phyloP scores from a whole-genome alignment of 2,888 invertebrate species.

The Macrophya alboannulata region DNA sequence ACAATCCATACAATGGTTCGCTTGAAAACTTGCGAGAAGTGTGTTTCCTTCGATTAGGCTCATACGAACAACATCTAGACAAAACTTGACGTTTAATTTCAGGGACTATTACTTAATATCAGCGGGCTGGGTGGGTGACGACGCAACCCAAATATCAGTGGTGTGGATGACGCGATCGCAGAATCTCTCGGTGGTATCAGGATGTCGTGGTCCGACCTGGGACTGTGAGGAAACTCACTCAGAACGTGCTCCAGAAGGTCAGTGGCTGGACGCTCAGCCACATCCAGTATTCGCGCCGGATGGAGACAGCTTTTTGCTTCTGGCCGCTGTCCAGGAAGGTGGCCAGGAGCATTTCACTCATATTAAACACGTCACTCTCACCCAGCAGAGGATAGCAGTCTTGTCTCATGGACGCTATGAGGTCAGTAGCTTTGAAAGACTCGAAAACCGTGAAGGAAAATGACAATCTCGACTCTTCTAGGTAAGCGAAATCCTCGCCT shows the following conservation, averaged over 20 bases:
- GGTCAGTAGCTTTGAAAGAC: slow-evolving; percentile 80
- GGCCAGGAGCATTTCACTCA: slow-evolving; percentile 93
- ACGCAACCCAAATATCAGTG: slow-evolving; percentile 90
- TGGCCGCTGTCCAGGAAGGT: slow-evolving; percentile 92
- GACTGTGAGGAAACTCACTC: slow-evolving; percentile 93
- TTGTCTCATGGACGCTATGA: slow-evolving; percentile 93
- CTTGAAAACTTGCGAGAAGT: too few species aligned
- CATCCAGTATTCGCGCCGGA: slow-evolving; percentile 93
- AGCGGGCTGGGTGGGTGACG: slow-evolving; percentile 93
- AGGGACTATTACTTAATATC: slow-evolving; percentile 97
- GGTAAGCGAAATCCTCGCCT: slow-evolving; percentile 88
- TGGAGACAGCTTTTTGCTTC: slow-evolving; percentile 91
- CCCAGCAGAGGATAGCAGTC: slow-evolving; percentile 91
- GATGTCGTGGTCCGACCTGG: slow-evolving; percentile 92
- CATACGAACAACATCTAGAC: background rate
- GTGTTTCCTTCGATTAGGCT: background rate
- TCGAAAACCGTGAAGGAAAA: background rate
- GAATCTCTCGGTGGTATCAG: slow-evolving; percentile 93
- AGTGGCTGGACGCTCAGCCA: slow-evolving; percentile 93
- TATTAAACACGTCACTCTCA: slow-evolving; percentile 92
- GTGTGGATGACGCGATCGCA: slow-evolving; percentile 97
- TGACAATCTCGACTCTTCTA: slow-evolving; percentile 56
- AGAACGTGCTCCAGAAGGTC: slow-evolving; percentile 91
- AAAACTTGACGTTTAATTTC: slow-evolving; percentile 69
- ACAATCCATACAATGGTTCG: too few species aligned